Base-by-base conservation (phyloP, 1,140 invertebrate species). In the Trissolcus basalis region DNA sequence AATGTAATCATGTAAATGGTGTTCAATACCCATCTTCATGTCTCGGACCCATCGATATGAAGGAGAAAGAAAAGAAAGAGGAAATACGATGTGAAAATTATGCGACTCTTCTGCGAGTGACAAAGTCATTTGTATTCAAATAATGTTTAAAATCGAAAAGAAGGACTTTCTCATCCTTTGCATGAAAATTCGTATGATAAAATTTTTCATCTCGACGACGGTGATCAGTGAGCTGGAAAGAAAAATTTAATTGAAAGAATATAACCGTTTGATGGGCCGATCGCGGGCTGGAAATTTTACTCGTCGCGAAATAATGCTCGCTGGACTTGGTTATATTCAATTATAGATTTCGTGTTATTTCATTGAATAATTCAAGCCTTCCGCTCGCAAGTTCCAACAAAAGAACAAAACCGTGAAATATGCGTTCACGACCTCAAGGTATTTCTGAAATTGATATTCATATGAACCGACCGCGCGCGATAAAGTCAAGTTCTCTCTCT, bases 391-490 rank as follows among this genome's bases (percentile, higher is more conserved):
- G 51, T 51, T 63, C 53, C 47, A 33, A 35, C 45, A 58, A 67
- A 67, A 19, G 51, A 68, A 69, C 54, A 63, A 67, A 68, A 68
- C 15, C 35, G 53, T 63, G 41, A 75, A 68, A 69, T 67, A 67
- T 69, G 36, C 55, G 63, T 63, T 48, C 72, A 58, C 47, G 41
- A 64, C 53, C 27, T 51, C 16, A 45, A 44, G 36, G 58, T 59
- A 75, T 69, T 69, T 64, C 54, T 43, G 51, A 69, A 68, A 69
- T 67, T 71, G 47, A 67, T 76, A 76, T 76, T 68, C 60, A 70
- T 65, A 65, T 65, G 45, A 69, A 76, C 43, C 54, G 15, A 16
- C 43, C 54, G 15, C 35, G 48, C 15, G 45, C 60, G 67, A 77
- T 77, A 56, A 71, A 58, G 58, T 58, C 61, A 53, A 27, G 19